phyloP scores from a whole-genome alignment of 2,113 vertebrate species.

The Rhinolophus ferrumequinum region DNA sequence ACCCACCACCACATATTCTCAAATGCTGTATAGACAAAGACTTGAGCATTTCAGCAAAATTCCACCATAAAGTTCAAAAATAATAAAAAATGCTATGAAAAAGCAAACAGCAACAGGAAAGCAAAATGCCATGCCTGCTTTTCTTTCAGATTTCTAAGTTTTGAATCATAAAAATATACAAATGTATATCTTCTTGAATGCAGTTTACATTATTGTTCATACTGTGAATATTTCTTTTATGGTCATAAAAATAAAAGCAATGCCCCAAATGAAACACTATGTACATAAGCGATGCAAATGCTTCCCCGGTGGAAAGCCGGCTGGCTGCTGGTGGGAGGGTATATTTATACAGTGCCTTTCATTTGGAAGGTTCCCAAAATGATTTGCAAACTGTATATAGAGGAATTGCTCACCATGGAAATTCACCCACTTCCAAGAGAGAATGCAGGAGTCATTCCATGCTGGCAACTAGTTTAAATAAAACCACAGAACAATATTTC shows the following conservation, averaged over 20 bases:
- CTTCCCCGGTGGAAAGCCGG: slow-evolving; percentile 81
- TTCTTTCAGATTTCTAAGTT: slow-evolving; percentile 80
- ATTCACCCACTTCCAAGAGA: slow-evolving; percentile 83
- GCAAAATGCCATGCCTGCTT: slow-evolving; percentile 77
- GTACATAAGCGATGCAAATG: slow-evolving; percentile 82
- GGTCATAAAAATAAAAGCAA: slow-evolving; percentile 83
- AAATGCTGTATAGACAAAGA: slow-evolving; percentile 70
- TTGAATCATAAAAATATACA: slow-evolving; percentile 79
- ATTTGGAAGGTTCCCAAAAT: slow-evolving; percentile 84
- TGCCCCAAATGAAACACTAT: slow-evolving; percentile 83
- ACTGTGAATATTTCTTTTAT: slow-evolving; percentile 83
- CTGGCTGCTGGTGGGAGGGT: slow-evolving; percentile 83
- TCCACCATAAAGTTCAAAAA: slow-evolving; percentile 73
- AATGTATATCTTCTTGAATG: slow-evolving; percentile 81
- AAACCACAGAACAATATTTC: slow-evolving; percentile 71
- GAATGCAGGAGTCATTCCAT: slow-evolving; percentile 79
- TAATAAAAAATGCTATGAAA: slow-evolving; percentile 75
- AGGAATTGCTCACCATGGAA: slow-evolving; percentile 83
- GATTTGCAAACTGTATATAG: slow-evolving; percentile 84
- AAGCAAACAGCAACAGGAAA: slow-evolving; percentile 71
- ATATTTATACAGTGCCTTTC: slow-evolving; percentile 84
- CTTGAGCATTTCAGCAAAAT: slow-evolving; percentile 71
- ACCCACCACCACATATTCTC: slow-evolving; percentile 65
- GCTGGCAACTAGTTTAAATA: slow-evolving; percentile 80
- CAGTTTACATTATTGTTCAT: slow-evolving; percentile 82